Percentiles rank a stretch among this genome's conserved stretches.
These are phyloP conservation scores for Zonitis immaculata DNA, from an alignment of 2,888 invertebrate species.

Conservation along the genomic window DNA sequence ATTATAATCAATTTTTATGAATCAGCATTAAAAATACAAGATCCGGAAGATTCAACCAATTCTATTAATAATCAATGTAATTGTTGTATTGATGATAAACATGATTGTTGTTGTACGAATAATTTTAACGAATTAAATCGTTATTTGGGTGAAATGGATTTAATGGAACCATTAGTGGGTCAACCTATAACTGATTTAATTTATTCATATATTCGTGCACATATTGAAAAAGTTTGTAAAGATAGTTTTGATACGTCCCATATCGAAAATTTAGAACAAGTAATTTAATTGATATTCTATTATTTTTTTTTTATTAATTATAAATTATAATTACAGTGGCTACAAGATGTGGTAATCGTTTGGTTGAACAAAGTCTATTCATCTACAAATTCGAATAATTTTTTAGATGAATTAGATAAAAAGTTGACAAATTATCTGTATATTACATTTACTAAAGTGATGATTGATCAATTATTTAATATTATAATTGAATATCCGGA, in stretches of 20 bases:
- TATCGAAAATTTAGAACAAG: conserved; percentile 68
- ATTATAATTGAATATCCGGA: conserved; percentile 96
- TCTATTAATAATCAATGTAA: conserved; percentile 56
- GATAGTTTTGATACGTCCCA: conserved; percentile 84
- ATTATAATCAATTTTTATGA: conserved; percentile 73
- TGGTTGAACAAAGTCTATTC: conserved; percentile 83
- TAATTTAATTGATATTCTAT: conserved; percentile 35
- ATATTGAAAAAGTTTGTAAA: conserved; percentile 80
- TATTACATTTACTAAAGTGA: conserved; percentile 80
- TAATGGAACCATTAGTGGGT: conserved; percentile 79
- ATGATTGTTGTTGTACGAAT: conserved; percentile 56
- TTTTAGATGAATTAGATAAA: conserved; percentile 64
- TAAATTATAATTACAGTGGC: conserved; percentile 62
- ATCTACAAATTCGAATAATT: conserved; percentile 54
- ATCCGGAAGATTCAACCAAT: conserved; percentile 36
- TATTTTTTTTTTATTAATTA: neutral
- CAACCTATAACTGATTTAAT: conserved; percentile 80
- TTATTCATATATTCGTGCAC: conserved; percentile 74
- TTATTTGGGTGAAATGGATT: conserved; percentile 64
- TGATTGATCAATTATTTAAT: conserved; percentile 90
- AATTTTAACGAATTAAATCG: conserved; percentile 71
- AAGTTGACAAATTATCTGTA: conserved; percentile 79
- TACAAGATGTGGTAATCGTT: conserved; percentile 76
- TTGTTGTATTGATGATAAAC: conserved; percentile 65
- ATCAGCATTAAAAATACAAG: conserved; percentile 59